Evolutionary conservation across 2,797 vertebrate genomes (phyloP).

Genomic region (Champsocephalus gunnari): DNA sequence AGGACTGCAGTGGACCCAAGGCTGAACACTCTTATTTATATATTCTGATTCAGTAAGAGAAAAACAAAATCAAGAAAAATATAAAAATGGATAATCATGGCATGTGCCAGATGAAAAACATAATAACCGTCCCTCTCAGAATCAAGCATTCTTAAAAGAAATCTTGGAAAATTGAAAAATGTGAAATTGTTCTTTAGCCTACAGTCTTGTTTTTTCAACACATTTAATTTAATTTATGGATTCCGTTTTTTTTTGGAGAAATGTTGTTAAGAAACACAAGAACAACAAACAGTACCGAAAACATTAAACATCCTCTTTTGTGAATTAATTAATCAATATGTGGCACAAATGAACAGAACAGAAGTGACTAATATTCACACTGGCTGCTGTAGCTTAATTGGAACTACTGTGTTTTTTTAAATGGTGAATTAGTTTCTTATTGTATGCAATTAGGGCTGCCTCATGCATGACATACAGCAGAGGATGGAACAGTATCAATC

Average conservation of each 20-base stretch:
- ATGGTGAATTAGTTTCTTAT: not conserved
- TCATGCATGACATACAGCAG: slow-evolving; percentile 3
- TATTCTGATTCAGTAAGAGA: not conserved
- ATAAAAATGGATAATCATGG: not conserved
- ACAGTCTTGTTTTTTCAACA: not conserved
- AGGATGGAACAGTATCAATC: not conserved
- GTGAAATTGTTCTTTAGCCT: not conserved
- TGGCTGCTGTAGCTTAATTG: not conserved
- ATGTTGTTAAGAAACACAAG: not conserved
- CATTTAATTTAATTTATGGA: not conserved
- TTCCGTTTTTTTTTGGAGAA: not conserved
- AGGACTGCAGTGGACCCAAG: slow-evolving; percentile 24
- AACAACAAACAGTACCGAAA: not conserved
- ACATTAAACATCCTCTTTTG: not conserved
- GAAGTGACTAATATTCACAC: not conserved
- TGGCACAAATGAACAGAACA: not conserved
- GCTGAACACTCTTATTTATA: not conserved
- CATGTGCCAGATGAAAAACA: not conserved
- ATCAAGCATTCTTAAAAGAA: not conserved
- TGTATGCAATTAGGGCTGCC: not conserved
- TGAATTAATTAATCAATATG: not conserved
- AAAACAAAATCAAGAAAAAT: not conserved
- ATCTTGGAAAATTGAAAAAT: not conserved
- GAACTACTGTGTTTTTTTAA: not conserved
- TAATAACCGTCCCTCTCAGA: not conserved